These are phyloP conservation scores for Rhizomys pruinosus DNA, from an alignment of 2,113 vertebrate genomes.

Conservation along the genomic window DNA sequence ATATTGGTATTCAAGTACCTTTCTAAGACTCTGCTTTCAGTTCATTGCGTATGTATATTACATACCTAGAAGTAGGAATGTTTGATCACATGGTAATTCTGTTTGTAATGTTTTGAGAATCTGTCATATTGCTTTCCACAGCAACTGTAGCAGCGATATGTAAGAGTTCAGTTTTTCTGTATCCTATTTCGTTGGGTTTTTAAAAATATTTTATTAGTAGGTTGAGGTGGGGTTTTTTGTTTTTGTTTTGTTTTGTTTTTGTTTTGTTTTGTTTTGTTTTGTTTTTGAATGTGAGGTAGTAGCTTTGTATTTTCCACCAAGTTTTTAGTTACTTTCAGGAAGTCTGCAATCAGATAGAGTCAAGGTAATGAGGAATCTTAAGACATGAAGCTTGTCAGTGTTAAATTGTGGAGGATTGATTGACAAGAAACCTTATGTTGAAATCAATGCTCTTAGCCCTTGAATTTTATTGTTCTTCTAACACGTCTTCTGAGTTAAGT, in stretches of 20 bases:
- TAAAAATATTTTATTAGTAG: no score
- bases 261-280: background rate
- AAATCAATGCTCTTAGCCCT: background rate
- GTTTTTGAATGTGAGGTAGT: background rate
- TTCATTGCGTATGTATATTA: background rate
- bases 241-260: background rate
- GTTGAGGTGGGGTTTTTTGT: no score
- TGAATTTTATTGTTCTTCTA: background rate
- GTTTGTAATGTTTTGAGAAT: conserved; percentile 34
- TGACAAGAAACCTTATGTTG: no score
- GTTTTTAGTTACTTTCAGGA: no score
- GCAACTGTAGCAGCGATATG: background rate
- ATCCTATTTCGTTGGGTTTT: no score
- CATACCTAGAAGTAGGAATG: background rate
- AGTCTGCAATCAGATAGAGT: no score
- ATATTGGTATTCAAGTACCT: background rate
- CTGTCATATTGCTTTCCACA: background rate
- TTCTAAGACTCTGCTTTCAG: background rate
- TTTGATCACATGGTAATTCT: background rate
- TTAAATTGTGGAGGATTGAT: no score
- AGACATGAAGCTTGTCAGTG: no score
- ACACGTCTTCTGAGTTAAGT: background rate
- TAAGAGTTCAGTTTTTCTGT: background rate
- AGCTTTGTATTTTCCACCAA: no score
- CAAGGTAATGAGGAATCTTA: no score